A percentile compares a stretch with the other conserved stretches of the same genome.
phyloP scores from a whole-genome alignment of 2,113 vertebrate species.

The Grantiella picta region DNA sequence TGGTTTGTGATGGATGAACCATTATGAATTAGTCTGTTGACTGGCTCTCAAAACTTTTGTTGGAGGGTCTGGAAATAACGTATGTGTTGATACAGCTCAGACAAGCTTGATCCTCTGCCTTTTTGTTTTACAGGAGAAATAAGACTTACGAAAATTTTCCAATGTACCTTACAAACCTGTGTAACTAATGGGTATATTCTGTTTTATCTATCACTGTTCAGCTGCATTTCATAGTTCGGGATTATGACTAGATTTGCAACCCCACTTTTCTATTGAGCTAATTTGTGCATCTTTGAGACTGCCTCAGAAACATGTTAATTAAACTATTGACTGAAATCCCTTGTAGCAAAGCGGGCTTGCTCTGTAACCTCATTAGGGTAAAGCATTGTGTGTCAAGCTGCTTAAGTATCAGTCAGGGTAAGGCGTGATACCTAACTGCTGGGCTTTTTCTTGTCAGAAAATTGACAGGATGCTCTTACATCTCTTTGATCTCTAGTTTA shows the following conservation, averaged over 20 bases:
- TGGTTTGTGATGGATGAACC: background rate
- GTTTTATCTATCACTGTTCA: background rate
- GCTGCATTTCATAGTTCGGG: background rate
- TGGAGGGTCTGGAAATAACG: background rate
- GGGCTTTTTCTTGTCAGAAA: background rate
- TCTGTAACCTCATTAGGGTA: background rate
- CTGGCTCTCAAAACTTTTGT: background rate
- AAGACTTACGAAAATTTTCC: background rate
- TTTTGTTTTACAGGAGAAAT: background rate
- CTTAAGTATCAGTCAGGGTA: background rate
- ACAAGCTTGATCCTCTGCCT: background rate
- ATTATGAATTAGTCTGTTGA: background rate
- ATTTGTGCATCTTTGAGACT: background rate
- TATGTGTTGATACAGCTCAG: background rate
- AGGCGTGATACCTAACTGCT: background rate
- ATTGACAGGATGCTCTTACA: background rate
- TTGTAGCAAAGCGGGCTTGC: background rate
- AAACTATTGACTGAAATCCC: constrained; percentile 10
- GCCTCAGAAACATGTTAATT: background rate
- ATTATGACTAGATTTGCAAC: background rate
- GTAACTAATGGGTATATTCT: background rate
- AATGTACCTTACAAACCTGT: background rate
- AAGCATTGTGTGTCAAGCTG: background rate
- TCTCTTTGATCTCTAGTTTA: background rate
- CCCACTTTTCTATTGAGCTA: background rate